Percentiles rank a stretch among this genome's conserved stretches.
Conservation (phyloP, 2,113 vertebrate genomes). For the Crotalus viridis region DNA sequence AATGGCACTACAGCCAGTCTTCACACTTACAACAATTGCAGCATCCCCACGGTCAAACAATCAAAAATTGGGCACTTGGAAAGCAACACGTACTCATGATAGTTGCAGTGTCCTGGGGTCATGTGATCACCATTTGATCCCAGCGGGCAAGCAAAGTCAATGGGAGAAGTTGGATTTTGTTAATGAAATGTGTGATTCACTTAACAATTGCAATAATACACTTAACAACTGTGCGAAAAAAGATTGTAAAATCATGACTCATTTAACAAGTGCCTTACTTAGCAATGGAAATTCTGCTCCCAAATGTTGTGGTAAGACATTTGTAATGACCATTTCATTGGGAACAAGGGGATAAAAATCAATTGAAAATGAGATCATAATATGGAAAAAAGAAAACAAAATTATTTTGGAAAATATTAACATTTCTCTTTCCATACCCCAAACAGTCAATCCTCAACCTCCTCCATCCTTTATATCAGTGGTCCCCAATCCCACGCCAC, state of each 20-base stretch:
- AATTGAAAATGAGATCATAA: not conserved
- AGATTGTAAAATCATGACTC: no score
- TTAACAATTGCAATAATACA: not conserved
- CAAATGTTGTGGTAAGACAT: no score
- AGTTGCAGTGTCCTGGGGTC: not conserved
- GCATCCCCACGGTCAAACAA: not conserved
- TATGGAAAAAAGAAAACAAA: not conserved
- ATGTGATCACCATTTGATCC: not conserved
- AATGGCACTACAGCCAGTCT: not conserved
- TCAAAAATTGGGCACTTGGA: not conserved
- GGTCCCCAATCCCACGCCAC: no score
- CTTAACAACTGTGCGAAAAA: not conserved
- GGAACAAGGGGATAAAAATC: not conserved
- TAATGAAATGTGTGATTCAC: not conserved
- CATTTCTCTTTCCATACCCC: not conserved
- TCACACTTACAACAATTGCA: not conserved
- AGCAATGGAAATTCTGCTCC: no score
- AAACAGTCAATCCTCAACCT: no score
- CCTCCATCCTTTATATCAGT: no score
- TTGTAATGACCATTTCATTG: not conserved
- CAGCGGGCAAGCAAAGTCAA: not conserved
- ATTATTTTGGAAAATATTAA: not conserved
- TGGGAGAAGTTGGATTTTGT: not conserved
- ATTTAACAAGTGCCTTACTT: no score
- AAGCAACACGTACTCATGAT: not conserved